Base-by-base conservation (phyloP, 2,113 vertebrate genomes). In the Promerops cafer region DNA sequence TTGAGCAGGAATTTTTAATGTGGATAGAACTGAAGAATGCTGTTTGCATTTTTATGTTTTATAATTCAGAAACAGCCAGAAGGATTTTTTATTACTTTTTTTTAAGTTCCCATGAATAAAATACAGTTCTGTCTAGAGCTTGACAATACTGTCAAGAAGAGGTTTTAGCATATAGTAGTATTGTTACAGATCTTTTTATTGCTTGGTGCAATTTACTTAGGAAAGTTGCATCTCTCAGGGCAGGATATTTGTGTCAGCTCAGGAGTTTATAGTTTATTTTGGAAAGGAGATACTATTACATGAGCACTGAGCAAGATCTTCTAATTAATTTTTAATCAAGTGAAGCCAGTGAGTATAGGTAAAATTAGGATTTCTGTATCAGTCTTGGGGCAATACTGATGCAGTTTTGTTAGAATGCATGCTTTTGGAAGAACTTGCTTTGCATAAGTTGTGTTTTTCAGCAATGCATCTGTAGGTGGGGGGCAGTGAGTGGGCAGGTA, bases 91-190 rank as follows among this genome's bases (percentile, higher is more conserved):
- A 70, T 69, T 18, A 24, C 27, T 28, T 44, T 70, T 78, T 56
- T 86, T 93, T 89, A 78, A 63, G 39, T 68, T 93, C 56, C 22
- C 65, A 91, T 78, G 56, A 47, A 82, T 84, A 82, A 93, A 91
- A 93, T 63, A 64, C n/a, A 53, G 26, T 64, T 85, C 40, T 91
- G 82, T 63, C 60, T 70, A 59, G 69, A 66, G 17, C 16, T 17
- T 87, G 56, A 74, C 15, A 42, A 7, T 53, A 63, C 47, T 89
- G 87, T 78, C 6, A 13, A 52, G 35, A 66, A 52, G 35, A 44
- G 10, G 9, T 49, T 90, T 64, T 81, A 77, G 33, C 68, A 74
- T 42, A 28, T 8, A 52, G 50, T 50, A 47, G 28, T 80, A 37
- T 53, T 83, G 77, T 86, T 77, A 59, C 3, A 5, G 42, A 40